A percentile compares a stretch with the other conserved stretches of the same genome.
Conservation (phyloP, 2,113 vertebrate species). For the Ardeotis arabs region DNA sequence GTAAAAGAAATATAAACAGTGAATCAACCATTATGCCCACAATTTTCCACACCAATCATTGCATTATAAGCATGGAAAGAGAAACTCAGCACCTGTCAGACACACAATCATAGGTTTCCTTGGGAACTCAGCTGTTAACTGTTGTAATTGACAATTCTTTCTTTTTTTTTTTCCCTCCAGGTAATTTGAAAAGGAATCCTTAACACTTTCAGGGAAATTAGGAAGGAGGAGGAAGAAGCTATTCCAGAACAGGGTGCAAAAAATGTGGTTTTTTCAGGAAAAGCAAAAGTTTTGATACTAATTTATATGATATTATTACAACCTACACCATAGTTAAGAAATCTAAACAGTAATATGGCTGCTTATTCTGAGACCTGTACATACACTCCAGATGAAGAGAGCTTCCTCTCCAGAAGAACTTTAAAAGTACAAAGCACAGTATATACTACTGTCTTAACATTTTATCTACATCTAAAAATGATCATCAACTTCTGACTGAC, state of each 20-base stretch:
- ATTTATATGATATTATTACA: not conserved
- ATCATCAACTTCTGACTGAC: not conserved
- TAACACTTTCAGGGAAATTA: not conserved
- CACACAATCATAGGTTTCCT: not conserved
- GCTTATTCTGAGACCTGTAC: not conserved
- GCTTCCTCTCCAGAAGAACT: not conserved
- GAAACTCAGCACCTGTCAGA: not conserved
- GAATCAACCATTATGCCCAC: not conserved
- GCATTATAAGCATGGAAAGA: not conserved
- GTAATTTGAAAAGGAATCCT: not conserved
- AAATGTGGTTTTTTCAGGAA: not conserved
- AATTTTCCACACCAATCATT: not conserved
- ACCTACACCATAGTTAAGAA: not conserved
- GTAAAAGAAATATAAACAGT: not conserved
- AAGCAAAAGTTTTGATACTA: not conserved
- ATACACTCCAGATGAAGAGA: not conserved
- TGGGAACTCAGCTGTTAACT: not conserved
- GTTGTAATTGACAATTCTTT: not conserved
- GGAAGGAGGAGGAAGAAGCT: not conserved
- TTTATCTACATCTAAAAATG: not conserved
- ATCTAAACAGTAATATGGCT: not conserved
- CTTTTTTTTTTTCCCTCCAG: not conserved
- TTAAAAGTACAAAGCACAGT: not conserved
- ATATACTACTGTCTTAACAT: not conserved
- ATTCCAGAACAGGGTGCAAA: not conserved